A percentile compares a stretch with the other conserved stretches of the same genome.
Conservation (phyloP, 2,797 vertebrate genomes). For the Aselliscus stoliczkanus region DNA sequence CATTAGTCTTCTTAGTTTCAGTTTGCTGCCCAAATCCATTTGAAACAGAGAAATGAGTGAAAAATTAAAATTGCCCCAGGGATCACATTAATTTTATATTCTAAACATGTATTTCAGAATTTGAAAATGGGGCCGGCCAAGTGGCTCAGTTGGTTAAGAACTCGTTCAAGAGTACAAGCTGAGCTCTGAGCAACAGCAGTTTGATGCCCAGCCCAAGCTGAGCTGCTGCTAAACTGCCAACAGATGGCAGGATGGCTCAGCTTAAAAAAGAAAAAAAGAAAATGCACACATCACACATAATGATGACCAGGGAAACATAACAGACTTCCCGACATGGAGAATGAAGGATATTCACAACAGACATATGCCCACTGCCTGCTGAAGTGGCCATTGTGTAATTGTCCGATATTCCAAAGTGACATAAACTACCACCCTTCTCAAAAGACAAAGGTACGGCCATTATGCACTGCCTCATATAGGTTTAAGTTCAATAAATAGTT, state of each 20-base stretch:
- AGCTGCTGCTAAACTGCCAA: too few species aligned
- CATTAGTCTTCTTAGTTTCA: not conserved
- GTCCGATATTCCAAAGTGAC: not conserved
- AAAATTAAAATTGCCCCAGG: not conserved
- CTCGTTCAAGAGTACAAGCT: too few species aligned
- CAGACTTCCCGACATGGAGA: not conserved
- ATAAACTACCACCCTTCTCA: not conserved
- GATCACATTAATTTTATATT: conserved; percentile 3
- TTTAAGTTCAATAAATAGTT: conserved; percentile 6
- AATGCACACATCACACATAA: not conserved
- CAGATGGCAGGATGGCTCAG: too few species aligned
- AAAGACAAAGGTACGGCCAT: not conserved
- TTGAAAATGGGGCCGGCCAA: too few species aligned
- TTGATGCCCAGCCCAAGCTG: too few species aligned
- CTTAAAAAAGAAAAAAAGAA: too few species aligned
- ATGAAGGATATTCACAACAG: not conserved
- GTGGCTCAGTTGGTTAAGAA: too few species aligned
- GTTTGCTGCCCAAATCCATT: not conserved
- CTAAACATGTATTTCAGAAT: not conserved
- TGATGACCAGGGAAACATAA: not conserved
- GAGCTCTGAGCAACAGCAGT: too few species aligned
- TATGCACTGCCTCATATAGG: not conserved
- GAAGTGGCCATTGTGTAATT: not conserved
- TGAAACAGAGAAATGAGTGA: not conserved
- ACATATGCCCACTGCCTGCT: not conserved